Evolutionary conservation across 2,113 vertebrate species (phyloP).

Genomic region (Miniopterus natalensis): DNA sequence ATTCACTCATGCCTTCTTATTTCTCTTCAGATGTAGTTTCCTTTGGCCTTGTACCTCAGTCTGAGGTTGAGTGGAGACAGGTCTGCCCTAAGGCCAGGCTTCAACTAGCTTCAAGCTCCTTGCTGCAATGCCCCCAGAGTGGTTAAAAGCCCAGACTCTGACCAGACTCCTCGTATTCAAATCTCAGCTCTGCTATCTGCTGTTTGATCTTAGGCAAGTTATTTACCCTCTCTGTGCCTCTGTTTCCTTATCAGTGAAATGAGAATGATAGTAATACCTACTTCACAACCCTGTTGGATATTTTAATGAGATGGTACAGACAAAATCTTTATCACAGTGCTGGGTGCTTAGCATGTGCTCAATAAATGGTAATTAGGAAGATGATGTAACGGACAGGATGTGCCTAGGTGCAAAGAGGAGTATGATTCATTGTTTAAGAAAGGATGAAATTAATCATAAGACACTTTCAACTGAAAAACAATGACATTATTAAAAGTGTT

Average conservation of each 20-base stretch:
- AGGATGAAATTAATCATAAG: background rate
- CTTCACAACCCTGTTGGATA: background rate
- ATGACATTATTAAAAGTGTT: background rate
- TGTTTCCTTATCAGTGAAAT: background rate
- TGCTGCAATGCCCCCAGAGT: background rate
- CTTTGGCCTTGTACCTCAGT: background rate
- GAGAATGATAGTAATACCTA: background rate
- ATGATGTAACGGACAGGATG: background rate
- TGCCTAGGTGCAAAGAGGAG: background rate
- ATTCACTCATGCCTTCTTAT: background rate
- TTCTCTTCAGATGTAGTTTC: background rate
- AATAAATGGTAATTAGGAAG: background rate
- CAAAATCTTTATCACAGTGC: background rate
- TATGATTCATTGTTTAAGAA: background rate
- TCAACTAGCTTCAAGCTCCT: background rate
- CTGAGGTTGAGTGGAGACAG: background rate
- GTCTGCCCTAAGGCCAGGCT: background rate
- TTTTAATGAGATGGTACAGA: background rate
- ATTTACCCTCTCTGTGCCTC: background rate
- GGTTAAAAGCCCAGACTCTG: background rate
- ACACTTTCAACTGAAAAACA: slow-evolving; percentile 5
- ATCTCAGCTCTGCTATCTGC: background rate
- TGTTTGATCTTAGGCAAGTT: background rate
- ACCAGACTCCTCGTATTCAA: background rate
- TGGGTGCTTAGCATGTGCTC: background rate